Evolutionary conservation across 2,888 invertebrate species (phyloP), one percentile per base, ranked within the genome.

Genomic region (Cerastis leucographa): DNA sequence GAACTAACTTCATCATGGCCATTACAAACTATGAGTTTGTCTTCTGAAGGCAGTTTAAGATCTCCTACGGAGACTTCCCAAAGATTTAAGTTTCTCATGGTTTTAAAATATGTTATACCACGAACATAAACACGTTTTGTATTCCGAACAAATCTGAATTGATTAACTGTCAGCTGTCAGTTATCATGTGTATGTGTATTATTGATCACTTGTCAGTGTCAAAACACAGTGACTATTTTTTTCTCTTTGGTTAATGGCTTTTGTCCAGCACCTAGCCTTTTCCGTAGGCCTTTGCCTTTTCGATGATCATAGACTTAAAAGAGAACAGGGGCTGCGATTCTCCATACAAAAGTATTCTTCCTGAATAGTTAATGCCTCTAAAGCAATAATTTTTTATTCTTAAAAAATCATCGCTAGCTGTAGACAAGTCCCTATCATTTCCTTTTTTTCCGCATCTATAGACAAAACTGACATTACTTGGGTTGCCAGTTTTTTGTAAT

Each of bases 81-180:
- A 67, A 96, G 80, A 78, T 91, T 90, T 88, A 96, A 90, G 85
- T 96, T 96, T 84, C 88, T 95, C 96, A 96, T 96, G 83, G 71
- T 91, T 80, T 25, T 35, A 84, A 61, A 79, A 56, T 78, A 70
- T 17, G 35, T 22, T 66, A 66, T 29, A 70, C 62, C 71, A 78
- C 22, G 42, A 62, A 70, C 46, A 74, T 74, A 78, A 69, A 86
- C 87, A 88, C 87, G 85, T 85, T 79, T 85, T 61, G 29, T 71
- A 71, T 71, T 81, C 56, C 56, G 67, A 82, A 49, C n/a, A 62
- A 19, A 29, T n/a, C 22, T 11, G 25, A 62, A 25, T 44, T 17
- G 40, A 42, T 67, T 22, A 25, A 11, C 25, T 40, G 35, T 44
- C 62, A 69, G 19, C 1, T 77, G 35, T 67, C 78, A 61, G 17